These are phyloP conservation scores for Ploceus nigricollis DNA, from an alignment of 2,113 vertebrate species.

Conservation along the genomic window DNA sequence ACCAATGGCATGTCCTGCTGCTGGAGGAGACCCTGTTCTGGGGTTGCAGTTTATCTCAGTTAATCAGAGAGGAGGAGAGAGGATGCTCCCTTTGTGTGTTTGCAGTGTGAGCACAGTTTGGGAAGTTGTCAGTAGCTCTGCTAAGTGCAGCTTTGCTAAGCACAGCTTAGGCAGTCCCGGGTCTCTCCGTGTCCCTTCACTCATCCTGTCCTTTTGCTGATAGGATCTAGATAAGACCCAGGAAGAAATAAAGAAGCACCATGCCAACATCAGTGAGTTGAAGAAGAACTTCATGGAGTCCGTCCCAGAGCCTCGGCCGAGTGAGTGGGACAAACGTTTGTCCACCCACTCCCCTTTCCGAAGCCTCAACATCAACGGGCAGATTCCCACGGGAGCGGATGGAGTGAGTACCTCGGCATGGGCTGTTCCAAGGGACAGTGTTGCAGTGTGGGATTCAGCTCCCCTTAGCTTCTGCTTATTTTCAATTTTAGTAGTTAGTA, in stretches of 20 bases:
- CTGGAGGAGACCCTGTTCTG: not conserved
- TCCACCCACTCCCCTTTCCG: constrained; percentile 94
- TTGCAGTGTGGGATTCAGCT: not conserved
- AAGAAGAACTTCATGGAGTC: constrained; percentile 99
- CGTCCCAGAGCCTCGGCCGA: constrained; percentile 87
- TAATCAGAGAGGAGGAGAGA: not conserved
- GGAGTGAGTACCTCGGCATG: constrained; percentile 78
- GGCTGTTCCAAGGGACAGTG: not conserved
- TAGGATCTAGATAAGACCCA: constrained; percentile 96
- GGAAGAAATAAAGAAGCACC: constrained; percentile 93
- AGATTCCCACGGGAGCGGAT: constrained; percentile 83
- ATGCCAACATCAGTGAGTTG: constrained; percentile 94
- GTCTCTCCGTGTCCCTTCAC: not conserved
- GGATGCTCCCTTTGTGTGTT: constrained; percentile 1
- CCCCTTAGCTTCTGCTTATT: not conserved
- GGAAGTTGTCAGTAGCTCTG: not conserved
- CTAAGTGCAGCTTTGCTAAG: constrained; percentile 60
- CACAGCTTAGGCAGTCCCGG: not conserved
- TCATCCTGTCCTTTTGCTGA: constrained; percentile 31
- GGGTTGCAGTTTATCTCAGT: not conserved
- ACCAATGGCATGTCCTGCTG: rapidly evolving
- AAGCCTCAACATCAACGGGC: constrained; percentile 87
- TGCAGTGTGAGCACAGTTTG: not conserved
- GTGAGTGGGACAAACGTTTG: constrained; percentile 97
- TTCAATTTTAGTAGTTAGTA: not conserved